Conservation (phyloP, 2,113 vertebrate species). For the Trematocara marginatum region DNA sequence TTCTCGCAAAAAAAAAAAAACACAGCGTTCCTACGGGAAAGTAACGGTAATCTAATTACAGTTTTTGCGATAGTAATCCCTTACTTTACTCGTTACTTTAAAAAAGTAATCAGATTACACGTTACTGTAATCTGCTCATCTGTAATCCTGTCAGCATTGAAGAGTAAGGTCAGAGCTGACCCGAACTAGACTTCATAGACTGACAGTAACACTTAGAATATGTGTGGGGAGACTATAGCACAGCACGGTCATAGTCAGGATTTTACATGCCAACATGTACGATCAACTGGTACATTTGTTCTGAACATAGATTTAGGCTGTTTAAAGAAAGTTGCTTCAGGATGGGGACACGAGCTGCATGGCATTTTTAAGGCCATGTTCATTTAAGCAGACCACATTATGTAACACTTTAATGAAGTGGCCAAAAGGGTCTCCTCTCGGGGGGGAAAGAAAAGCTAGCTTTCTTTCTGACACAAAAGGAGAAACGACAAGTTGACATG, state of each 20-base stretch:
- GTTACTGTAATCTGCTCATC: neutral
- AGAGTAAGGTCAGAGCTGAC: neutral
- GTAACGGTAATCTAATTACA: no score
- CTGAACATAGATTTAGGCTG: neutral
- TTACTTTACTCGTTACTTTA: no score
- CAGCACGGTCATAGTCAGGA: fast-evolving
- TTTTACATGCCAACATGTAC: neutral
- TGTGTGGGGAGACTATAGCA: neutral
- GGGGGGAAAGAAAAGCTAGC: neutral
- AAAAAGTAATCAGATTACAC: no score
- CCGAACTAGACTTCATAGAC: neutral
- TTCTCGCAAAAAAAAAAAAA: no score
- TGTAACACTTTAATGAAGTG: neutral
- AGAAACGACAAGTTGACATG: slow-evolving; percentile 35
- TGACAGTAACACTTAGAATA: fast-evolving
- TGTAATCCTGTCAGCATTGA: neutral
- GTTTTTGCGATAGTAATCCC: no score
- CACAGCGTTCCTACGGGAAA: no score
- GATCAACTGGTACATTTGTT: neutral
- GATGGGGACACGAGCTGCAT: neutral
- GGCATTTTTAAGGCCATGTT: neutral
- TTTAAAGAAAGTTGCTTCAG: neutral
- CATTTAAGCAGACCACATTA: neutral
- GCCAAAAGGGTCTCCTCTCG: neutral
- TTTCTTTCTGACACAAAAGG: neutral